Base-by-base conservation (phyloP, 2,888 invertebrate species). In the Tenthredo livida region DNA sequence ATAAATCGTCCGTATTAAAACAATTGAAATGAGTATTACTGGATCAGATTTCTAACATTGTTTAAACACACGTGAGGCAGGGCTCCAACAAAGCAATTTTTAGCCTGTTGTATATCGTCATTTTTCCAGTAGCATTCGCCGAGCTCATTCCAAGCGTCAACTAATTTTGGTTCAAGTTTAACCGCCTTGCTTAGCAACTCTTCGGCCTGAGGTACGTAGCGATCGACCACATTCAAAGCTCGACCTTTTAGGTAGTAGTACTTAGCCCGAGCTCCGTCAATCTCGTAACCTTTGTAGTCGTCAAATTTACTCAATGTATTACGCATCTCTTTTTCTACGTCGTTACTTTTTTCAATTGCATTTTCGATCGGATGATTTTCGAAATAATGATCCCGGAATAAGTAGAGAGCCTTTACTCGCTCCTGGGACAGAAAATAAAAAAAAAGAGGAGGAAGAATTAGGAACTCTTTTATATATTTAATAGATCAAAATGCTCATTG, bases 51-150 rank as follows among this genome's bases (percentile, higher is more conserved):
- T 75, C 77, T 37, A 65, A 9, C 54, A 67, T 33, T 85, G 12
- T 86, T 70, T 58, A 54, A 84, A 93, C 94, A 93, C 93, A 97
- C 97, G 93, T 96, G 95, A 90, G 95, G 95, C 86, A 97, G 93
- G 85, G 97, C 97, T 78, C 97, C 96, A 89, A 96, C 95, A 93
- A 98, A 98, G 92, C 98, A 98, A 89, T 96, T 97, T 90, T 96
- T 96, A 0, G 98, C 97, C 89, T 97, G 97, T 87, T 95, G 95
- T 7, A 97, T 94, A 90, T 98, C 97, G 90, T 96, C 95, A 90
- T 97, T 97, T 93, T 98, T 98, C 96, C 97, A 98, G 92, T 97
- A 97, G 90, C 97, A 97, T 92, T 98, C 97, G 0, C 98, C 98
- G 0, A 98, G 94, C 92, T 98, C 97, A 91, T 98, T 98, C 98